Evolutionary conservation across 2,888 invertebrate genomes (phyloP), one percentile per base, ranked within the genome.

Genomic region (Ferdinandea cuprea): DNA sequence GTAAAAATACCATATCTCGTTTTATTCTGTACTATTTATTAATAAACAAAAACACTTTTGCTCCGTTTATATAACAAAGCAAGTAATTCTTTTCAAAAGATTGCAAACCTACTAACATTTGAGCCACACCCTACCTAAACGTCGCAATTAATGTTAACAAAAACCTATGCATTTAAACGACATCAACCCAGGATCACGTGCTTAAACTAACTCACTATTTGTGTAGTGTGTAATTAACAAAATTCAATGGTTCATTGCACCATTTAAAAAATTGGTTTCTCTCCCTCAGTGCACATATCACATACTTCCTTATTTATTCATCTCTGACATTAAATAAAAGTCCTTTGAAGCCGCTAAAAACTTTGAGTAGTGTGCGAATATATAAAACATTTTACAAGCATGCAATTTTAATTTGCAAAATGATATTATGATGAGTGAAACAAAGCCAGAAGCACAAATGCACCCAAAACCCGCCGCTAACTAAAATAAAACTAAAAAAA

Each of bases 381-480:
- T 46, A 25, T 28, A 56, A 76, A 63, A 44, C 54, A 61, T 40
- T 58, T 69, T 63, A 17, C 68, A 68, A 72, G 72, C 54, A 78
- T 78, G 77, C 37, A 78, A 83, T 66, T 68, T 78, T 83, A 72
- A 78, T 83, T 78, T 68, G 46, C 72, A 71, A 32, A 46, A 83
- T n/a, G 61, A 40, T 65, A 69, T 59, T 63, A 76, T 71, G 69
- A 52, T 48, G 46, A 56, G 50, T 25, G 19, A 50, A 46, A 28
- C 42, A 61, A 46, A 61, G 56, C 46, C n/a, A n/a, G n/a, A n/a
- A n/a, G 25, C 25, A 25, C 25, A 25, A 25, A 3, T 25, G 25
- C 35, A 32, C 32, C n/a, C n/a, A n/a, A 13, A 42, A 2, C 1
- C 3, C 68, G 44, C 56, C 42, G 52, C 35, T 42, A 68, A 61